Evolutionary conservation across 1,140 invertebrate species (phyloP), one percentile per base, ranked within the genome.

Genomic region (Microvelia longipes): DNA sequence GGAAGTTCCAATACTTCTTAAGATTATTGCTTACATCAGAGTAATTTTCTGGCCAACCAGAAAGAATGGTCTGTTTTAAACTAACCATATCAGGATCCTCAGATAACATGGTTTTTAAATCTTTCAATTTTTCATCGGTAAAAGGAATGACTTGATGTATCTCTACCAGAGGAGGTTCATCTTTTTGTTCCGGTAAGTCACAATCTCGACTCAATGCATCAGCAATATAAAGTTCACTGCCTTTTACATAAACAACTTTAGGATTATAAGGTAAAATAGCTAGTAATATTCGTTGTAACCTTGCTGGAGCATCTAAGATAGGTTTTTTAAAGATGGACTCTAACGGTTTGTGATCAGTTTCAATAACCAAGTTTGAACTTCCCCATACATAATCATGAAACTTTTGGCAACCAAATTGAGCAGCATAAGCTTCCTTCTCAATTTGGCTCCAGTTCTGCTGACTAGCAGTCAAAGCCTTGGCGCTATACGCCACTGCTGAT

Each of bases 311-410:
- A 29, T 75, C 75, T 29, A 72, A 14, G 13, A 80, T 67, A n/a
- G 72, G 74, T 72, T 78, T 80, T 29, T 72, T 73, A n/a, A 75
- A 66, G 60, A 79, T 78, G 27, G 70, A 25, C 30, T 73, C 75
- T 14, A 81, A 68, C 13, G 78, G 76, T 35, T 78, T 76, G 66
- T 78, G 77, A 70, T 80, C 78, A 0, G 76, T 79, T 27, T 77
- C 67, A 50, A 50, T 50, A 5, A 19, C 19, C 5, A 50, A 19
- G 5, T 5, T 11, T 5, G 35, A 19, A 50, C 76, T 78, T 24
- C 74, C 68, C 69, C 71, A 73, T 71, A 76, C 78, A 67, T 73
- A 75, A 70, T 74, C 69, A 69, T 29, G 71, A 28, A 30, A 71
- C 70, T 50, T 50, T 5, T 11, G 35, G 19, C 35, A 50, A 19